Conservation (phyloP, 2,797 vertebrate genomes). For the Petrocephalus schoutedeni region DNA sequence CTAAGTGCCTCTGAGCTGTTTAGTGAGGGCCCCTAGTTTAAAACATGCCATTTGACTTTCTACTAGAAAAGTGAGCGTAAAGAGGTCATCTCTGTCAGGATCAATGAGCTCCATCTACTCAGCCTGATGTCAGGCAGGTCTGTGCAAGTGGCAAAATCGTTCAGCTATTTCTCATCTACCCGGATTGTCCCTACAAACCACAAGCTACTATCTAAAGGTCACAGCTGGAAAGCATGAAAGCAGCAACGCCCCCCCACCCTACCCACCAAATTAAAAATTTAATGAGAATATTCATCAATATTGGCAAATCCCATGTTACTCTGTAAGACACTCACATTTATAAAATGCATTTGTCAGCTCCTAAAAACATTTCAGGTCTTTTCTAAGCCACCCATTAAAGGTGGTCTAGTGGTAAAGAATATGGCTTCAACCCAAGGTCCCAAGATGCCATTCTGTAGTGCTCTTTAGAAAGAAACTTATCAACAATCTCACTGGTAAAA, state of each 20-base stretch:
- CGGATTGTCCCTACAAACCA: background rate
- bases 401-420: background rate
- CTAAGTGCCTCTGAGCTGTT: background rate
- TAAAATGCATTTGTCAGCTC: background rate
- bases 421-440: background rate
- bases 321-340: background rate
- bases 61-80: background rate
- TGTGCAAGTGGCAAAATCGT: background rate
- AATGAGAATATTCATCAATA: background rate
- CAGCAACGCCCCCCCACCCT: background rate
- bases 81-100: background rate
- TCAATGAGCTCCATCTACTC: background rate
- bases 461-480: background rate
- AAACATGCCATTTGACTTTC: background rate
- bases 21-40: background rate
- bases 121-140: constrained; percentile 1
- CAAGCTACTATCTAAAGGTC: background rate
- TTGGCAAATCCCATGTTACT: too few relatives aligned
- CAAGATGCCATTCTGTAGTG: background rate
- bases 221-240: background rate
- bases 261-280: background rate
- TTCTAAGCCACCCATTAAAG: background rate
- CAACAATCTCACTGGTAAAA: background rate
- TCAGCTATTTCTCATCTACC: background rate
- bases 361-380: background rate